These are phyloP conservation scores for Centruroides sculpturatus DNA, from an alignment of 1,140 invertebrate species.

Conservation along the genomic window DNA sequence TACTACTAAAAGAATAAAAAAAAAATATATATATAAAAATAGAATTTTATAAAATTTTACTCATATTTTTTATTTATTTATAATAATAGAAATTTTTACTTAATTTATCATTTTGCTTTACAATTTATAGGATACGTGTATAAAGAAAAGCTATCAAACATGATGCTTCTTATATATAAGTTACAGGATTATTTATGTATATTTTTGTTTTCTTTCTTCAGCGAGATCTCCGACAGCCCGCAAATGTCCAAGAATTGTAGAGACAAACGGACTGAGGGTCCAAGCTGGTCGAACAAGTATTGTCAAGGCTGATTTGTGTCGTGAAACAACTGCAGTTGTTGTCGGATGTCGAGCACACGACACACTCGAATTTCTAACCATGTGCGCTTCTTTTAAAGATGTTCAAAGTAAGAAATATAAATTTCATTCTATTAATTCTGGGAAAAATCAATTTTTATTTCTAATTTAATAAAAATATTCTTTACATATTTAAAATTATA, in stretches of 20 bases:
- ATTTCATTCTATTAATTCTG: too few species aligned
- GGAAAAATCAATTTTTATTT: too few species aligned
- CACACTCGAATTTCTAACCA: conserved; percentile 25
- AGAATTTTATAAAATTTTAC: too few species aligned
- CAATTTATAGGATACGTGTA: too few species aligned
- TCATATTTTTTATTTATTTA: too few species aligned
- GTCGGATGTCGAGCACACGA: conserved; percentile 22
- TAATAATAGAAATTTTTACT: too few species aligned
- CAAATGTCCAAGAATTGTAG: conserved; percentile 5
- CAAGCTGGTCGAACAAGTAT: conserved; percentile 3
- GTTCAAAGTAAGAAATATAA: conserved; percentile 11
- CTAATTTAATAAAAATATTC: background rate
- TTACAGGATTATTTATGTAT: too few species aligned
- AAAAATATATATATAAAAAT: too few species aligned
- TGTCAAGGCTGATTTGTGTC: conserved; percentile 13
- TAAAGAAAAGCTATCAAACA: too few species aligned
- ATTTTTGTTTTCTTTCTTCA: background rate
- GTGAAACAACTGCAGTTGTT: conserved; percentile 14
- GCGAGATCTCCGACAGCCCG: conserved; percentile 1
- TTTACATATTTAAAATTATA: background rate
- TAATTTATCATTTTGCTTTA: too few species aligned
- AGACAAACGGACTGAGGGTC: conserved; percentile 9
- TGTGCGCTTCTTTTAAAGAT: conserved; percentile 22
- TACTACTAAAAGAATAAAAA: too few species aligned
- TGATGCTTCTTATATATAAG: too few species aligned